Evolutionary conservation across 2,888 invertebrate species (phyloP).

Genomic region (Drosophila mercatorum): DNA sequence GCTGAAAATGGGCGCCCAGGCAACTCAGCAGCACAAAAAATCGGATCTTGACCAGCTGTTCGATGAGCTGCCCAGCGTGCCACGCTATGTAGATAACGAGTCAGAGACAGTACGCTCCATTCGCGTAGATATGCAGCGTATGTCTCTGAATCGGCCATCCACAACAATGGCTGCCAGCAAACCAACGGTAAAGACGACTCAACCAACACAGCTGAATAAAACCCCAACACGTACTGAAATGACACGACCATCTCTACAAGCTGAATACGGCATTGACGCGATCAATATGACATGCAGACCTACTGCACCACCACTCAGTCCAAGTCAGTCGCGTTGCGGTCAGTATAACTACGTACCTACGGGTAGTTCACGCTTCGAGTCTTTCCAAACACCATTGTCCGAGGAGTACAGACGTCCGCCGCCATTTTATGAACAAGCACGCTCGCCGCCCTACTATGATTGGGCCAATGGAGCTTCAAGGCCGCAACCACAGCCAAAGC

Average conservation of each 20-base stretch:
- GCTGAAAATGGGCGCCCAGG: constrained; percentile 16
- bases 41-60: constrained; percentile 57
- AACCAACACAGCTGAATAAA: neutral
- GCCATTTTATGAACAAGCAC: constrained; percentile 14
- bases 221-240: neutral
- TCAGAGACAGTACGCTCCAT: constrained; percentile 27
- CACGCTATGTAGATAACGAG: constrained; percentile 32
- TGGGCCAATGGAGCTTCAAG: neutral
- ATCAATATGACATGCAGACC: neutral
- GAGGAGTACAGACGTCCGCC: constrained; percentile 21
- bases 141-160: constrained; percentile 21
- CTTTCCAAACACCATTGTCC: neutral
- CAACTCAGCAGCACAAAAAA: constrained; percentile 10
- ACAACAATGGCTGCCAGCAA: neutral
- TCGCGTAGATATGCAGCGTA: constrained; percentile 20
- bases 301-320: constrained; percentile 14
- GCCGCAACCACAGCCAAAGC: neutral
- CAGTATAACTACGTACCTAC: constrained; percentile 23
- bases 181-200: neutral
- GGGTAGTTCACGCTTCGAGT: constrained; percentile 8
- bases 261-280: neutral
- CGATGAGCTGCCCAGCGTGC: constrained; percentile 63
- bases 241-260: no score
- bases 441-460: constrained; percentile 7
- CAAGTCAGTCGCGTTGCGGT: neutral